Evolutionary conservation across 2,113 vertebrate species (phyloP).

Genomic region (Oncorhynchus clarkii): DNA sequence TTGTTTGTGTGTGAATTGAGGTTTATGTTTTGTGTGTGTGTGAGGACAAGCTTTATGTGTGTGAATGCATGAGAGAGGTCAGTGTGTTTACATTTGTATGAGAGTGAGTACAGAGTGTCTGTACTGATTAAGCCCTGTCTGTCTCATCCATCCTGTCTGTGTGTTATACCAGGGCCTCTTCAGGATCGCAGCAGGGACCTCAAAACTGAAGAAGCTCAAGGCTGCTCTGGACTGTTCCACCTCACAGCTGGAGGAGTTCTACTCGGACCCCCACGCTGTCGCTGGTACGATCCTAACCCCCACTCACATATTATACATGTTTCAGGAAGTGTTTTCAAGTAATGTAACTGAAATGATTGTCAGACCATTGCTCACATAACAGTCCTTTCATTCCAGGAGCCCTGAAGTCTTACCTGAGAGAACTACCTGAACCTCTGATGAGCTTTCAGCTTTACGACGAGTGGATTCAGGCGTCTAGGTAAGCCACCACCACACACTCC

Average conservation of each 20-base stretch:
- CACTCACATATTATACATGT: neutral
- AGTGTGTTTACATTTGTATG: too few species aligned
- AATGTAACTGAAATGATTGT: neutral
- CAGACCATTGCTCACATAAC: neutral
- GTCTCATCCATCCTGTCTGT: conserved; percentile 3
- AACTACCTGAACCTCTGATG: conserved; percentile 95
- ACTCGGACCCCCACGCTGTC: conserved; percentile 96
- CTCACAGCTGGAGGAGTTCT: conserved; percentile 96
- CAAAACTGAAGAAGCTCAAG: conserved; percentile 97
- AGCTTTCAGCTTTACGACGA: conserved; percentile 91
- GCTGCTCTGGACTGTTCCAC: conserved; percentile 96
- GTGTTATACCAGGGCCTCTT: conserved; percentile 83
- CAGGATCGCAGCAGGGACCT: conserved; percentile 94
- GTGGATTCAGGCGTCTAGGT: conserved; percentile 95
- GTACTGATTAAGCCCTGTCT: neutral
- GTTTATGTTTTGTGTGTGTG: conserved; percentile 36
- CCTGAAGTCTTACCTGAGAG: conserved; percentile 94
- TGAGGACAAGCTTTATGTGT: conserved; percentile 29
- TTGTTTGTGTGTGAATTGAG: neutral
- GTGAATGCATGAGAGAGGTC: neutral
- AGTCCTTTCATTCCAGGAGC: conserved; percentile 78
- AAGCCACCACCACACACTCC: conserved; percentile 30
- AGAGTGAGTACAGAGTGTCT: neutral
- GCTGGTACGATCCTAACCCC: conserved; percentile 76
- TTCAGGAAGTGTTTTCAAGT: neutral